These are phyloP conservation scores for Phaethornis superciliosus DNA, from an alignment of 2,113 vertebrate species.

Conservation along the genomic window DNA sequence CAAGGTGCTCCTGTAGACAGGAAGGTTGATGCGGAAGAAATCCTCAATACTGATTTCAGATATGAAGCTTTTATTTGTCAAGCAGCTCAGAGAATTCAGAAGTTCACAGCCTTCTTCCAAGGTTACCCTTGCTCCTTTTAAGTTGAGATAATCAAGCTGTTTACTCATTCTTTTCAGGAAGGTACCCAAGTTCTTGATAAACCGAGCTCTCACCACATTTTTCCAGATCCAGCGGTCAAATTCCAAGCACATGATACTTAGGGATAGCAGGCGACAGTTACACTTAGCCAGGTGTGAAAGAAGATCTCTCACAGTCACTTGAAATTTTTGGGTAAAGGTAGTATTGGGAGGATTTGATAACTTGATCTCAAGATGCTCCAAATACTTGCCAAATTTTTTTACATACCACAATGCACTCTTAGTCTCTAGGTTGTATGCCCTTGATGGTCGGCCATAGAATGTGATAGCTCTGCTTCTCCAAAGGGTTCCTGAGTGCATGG, in stretches of 20 bases:
- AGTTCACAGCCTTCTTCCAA: conserved; percentile 75
- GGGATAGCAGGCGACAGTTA: conserved; percentile 62
- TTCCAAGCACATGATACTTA: conserved; percentile 73
- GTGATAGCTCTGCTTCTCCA: conserved; percentile 77
- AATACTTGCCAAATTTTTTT: conserved; percentile 74
- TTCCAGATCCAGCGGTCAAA: conserved; percentile 75
- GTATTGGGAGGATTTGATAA: conserved; percentile 67
- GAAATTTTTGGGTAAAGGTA: conserved; percentile 71
- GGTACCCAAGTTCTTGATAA: conserved; percentile 69
- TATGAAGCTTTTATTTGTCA: conserved; percentile 12
- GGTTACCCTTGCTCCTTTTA: conserved; percentile 73
- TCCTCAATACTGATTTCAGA: conserved; percentile 76
- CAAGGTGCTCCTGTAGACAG: conserved; percentile 65
- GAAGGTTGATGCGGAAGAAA: conserved; percentile 70
- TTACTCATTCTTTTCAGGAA: conserved; percentile 73
- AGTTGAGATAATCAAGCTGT: conserved; percentile 67
- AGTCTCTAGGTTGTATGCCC: conserved; percentile 14
- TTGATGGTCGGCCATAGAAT: conserved; percentile 66
- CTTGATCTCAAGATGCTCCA: conserved; percentile 76
- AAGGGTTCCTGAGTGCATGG: conserved; percentile 72
- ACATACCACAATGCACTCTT: conserved; percentile 70
- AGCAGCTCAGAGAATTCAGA: conserved; percentile 68
- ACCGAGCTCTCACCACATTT: conserved; percentile 30
- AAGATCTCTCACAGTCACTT: conserved; percentile 68
- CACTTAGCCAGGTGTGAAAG: conserved; percentile 67